Conservation (phyloP, 64 coral and sea anemone species). For the Actinia tenebrosa region DNA sequence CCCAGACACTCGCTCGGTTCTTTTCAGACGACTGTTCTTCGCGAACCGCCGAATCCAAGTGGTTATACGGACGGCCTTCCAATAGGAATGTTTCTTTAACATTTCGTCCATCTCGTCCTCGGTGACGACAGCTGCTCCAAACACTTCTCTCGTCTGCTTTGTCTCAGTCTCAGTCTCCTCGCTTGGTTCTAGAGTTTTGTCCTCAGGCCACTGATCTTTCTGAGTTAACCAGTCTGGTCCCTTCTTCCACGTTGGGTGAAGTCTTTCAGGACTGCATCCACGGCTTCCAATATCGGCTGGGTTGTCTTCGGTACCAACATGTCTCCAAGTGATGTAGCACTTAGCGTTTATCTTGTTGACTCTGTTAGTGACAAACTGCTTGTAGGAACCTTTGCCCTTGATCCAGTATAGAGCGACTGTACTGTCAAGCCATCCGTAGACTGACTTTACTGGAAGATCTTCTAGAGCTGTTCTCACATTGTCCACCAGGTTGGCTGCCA, state of each 20-base stretch:
- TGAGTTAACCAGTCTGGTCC: slow-evolving; percentile 30
- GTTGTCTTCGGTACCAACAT: slow-evolving; percentile 26
- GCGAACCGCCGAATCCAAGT: slow-evolving; percentile 36
- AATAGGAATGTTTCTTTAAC: slow-evolving; percentile 31
- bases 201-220: slow-evolving; percentile 8
- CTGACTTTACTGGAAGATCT: slow-evolving; percentile 7
- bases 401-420: slow-evolving; percentile 58
- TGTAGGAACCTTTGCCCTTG: slow-evolving; percentile 25
- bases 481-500: slow-evolving; percentile 49
- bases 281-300: slow-evolving; percentile 48
- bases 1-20: background rate
- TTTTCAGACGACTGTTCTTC: slow-evolving; percentile 16
- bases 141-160: slow-evolving; percentile 24
- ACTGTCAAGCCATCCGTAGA: slow-evolving; percentile 53
- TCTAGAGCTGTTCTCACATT: slow-evolving; percentile 19
- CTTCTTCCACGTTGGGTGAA: background rate
- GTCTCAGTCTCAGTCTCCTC: slow-evolving; percentile 21
- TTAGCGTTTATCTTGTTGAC: slow-evolving; percentile 40
- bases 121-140: slow-evolving; percentile 1
- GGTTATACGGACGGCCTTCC: slow-evolving; percentile 32
- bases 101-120: slow-evolving; percentile 18
- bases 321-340: slow-evolving; percentile 23
- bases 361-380: slow-evolving; percentile 59
- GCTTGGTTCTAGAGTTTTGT: slow-evolving; percentile 12
- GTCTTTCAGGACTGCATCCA: background rate